Percentiles rank a stretch among this genome's conserved stretches.
These are phyloP conservation scores for Micromesistius poutassou DNA, from an alignment of 2,797 vertebrate species.

Conservation along the genomic window DNA sequence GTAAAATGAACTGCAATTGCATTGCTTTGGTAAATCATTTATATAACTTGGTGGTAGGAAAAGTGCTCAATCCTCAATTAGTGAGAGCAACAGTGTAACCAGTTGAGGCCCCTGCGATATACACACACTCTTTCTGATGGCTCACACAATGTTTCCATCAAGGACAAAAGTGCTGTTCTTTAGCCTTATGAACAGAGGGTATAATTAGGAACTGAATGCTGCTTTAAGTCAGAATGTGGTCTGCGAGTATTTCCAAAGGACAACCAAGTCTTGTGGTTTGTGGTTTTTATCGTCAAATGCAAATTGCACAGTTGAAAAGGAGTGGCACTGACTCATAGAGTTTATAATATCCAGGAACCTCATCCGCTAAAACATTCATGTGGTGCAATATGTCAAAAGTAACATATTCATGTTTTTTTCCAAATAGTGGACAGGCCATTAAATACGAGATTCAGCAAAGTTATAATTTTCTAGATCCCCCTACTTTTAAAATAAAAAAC, in stretches of 20 bases:
- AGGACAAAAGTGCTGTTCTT: slow-evolving; percentile 71
- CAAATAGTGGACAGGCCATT: slow-evolving; percentile 70
- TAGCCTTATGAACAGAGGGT: slow-evolving; percentile 68
- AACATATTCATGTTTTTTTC: slow-evolving; percentile 73
- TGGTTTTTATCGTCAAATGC: slow-evolving; percentile 82
- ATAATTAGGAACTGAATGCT: slow-evolving; percentile 81
- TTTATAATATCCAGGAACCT: slow-evolving; percentile 75
- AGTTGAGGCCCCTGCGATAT: slow-evolving; percentile 35
- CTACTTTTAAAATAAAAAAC: slow-evolving; percentile 46
- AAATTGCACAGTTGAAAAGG: slow-evolving; percentile 79
- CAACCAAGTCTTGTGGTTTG: slow-evolving; percentile 78
- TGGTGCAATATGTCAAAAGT: slow-evolving; percentile 72
- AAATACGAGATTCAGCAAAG: slow-evolving; percentile 70
- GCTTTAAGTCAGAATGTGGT: slow-evolving; percentile 80
- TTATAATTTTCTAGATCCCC: slow-evolving; percentile 67
- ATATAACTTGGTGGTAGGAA: slow-evolving; percentile 40
- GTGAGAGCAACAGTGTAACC: slow-evolving; percentile 39
- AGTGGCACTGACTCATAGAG: slow-evolving; percentile 77
- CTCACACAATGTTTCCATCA: slow-evolving; percentile 77
- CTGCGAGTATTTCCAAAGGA: slow-evolving; percentile 75
- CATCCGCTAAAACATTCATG: slow-evolving; percentile 73
- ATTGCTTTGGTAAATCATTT: slow-evolving; percentile 36
- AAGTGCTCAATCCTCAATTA: slow-evolving; percentile 48
- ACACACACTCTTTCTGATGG: slow-evolving; percentile 40
- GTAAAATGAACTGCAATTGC: slow-evolving; percentile 51